Evolutionary conservation across 2,888 invertebrate genomes (phyloP), one percentile per base, ranked within the genome.

Genomic region (Lamproptera curius): DNA sequence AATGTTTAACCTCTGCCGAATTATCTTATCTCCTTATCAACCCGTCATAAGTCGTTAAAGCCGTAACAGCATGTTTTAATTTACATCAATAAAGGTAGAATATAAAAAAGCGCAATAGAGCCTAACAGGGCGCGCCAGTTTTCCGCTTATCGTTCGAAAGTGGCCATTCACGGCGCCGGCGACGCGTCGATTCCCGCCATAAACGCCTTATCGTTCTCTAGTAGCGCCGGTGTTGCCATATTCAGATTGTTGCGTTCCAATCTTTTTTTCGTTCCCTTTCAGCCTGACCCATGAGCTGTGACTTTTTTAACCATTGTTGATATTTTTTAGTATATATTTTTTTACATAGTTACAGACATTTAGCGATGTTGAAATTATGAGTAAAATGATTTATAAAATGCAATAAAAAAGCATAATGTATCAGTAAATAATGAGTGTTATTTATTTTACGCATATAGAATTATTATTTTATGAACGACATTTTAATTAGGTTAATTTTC

Each of bases 191-290:
- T 66, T 67, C 70, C 69, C 58, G 66, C 76, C 68, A 76, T 79
- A 80, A 81, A 75, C 69, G 8, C 72, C 79, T 82, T 84, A 84
- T 84, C 85, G 75, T 79, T 73, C 71, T 79, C 78, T 76, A 76
- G 73, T 73, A 75, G 73, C 64, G 62, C 64, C 60, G 59, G 72
- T 74, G 76, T 82, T 84, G 74, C 76, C 82, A 81, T 79, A 78
- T 82, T 76, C 76, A 76, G 76, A 79, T 78, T 78, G 76, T 66
- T 67, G 65, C 70, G 43, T 41, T 46, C 48, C 37, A 50, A 37
- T 51, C 40, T 11, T 49, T 47, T 48, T 52, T 48, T 40, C 46
- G 17, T 16, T 10, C n/a, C 9, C 28, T n/a, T 10, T 28, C 6
- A 6, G 28, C 2, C 10, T 28, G 28, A 28, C 28, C 28, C 28